Base-by-base conservation (phyloP, 37 sponge, comb jelly and placozoan genomes). In the Ephydatia muelleri region DNA sequence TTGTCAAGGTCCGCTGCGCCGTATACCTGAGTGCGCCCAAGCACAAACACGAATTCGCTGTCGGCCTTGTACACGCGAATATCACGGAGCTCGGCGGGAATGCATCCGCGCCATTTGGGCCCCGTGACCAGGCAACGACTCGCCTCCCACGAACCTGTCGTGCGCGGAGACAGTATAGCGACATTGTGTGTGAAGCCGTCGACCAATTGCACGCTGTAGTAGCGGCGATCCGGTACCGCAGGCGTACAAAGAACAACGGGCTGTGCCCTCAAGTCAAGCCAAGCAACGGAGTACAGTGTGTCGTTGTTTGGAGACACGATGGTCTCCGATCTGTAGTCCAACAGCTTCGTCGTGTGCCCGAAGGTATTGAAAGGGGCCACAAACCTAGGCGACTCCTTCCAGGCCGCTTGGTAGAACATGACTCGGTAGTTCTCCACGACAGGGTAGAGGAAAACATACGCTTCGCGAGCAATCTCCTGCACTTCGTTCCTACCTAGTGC, bases 171-270 rank as follows among this genome's bases (percentile, higher is more conserved):
- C 23, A 81, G 32, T n/a, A 69, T 69, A 19, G 81, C 81, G 32
- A 81, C 30, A 43, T 81, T 81, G 38, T 81, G 65, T 0, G 70
- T 68, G n/a, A 68, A 81, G 5, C 35, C 70, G 38, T 81, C 81
- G 5, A 81, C 81, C 64, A 67, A 14, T 35, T 69, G 68, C 70
- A 81, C 36, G 47, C 81, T 68, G 81, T 69, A 81, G 81, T 81
- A 81, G 28, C 68, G 70, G 14, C 68, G 29, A 26, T 33, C 12
- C 5, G 70, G 5, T 13, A 81, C 66, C 5, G 11, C 22, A 4
- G 81, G 81, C 9, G 69, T 34, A 38, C 28, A 36, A 16, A 81
- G 70, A 33, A 81, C n/a, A 34, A 69, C 37, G 0, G 81, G 81
- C 47, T 81, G 69, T 81, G 68, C 81, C 26, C 70, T 32, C 2